phyloP scores from a whole-genome alignment of 2,888 invertebrate genomes.

The Dicyrtoma fusca region DNA sequence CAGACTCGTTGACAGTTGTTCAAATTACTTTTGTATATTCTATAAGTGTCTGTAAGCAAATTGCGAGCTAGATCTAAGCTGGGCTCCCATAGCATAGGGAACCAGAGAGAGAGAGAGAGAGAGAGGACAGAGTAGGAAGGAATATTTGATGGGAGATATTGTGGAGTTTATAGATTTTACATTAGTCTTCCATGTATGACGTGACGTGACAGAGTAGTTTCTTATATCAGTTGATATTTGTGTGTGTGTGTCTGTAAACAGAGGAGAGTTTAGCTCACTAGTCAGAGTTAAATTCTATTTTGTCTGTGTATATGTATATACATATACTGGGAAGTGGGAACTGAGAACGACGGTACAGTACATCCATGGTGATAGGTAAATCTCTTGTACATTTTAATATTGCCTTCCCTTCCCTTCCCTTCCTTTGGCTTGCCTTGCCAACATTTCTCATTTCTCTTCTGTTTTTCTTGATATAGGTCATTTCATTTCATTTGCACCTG shows the following conservation, averaged over 20 bases:
- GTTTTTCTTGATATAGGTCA: constrained; percentile 47
- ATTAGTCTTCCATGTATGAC: constrained; percentile 30
- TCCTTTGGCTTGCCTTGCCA: background rate
- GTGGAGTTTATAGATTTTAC: constrained; percentile 25
- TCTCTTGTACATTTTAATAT: too few species aligned
- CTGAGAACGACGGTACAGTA: too few species aligned
- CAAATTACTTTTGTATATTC: constrained; percentile 21
- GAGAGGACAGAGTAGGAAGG: background rate
- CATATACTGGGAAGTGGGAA: too few species aligned
- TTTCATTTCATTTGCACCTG: constrained; percentile 51
- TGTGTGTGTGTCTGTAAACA: background rate
- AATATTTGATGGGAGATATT: background rate
- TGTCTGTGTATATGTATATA: too few species aligned
- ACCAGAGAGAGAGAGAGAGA: background rate
- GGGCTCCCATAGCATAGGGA: background rate
- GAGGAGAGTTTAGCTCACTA: background rate
- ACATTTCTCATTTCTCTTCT: constrained; percentile 36
- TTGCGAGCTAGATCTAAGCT: background rate
- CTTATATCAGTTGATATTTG: constrained; percentile 10
- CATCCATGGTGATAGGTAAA: too few species aligned
- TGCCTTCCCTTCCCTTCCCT: constrained; percentile 25
- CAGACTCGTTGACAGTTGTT: constrained; percentile 32
- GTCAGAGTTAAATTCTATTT: too few species aligned
- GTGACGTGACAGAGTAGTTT: constrained; percentile 27
- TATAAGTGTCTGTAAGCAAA: background rate